Evolutionary conservation across 30 jellyfish, hydroid and myxozoan species (phyloP).

Genomic region (Turritopsis rubra): DNA sequence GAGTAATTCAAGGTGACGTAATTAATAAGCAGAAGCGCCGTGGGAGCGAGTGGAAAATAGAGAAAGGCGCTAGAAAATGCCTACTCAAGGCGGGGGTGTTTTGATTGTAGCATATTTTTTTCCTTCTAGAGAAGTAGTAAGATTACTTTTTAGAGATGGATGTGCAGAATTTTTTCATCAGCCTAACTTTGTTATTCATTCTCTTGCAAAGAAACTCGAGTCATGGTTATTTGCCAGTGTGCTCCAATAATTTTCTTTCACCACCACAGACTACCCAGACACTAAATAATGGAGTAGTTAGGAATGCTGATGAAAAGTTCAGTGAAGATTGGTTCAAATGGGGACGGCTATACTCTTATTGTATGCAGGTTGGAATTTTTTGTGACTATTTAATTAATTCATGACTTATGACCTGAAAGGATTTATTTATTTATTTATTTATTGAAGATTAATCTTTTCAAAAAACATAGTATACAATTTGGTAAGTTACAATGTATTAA

Average conservation of each 20-base stretch:
- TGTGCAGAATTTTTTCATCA: neutral
- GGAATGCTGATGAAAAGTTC: neutral
- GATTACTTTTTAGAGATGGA: neutral
- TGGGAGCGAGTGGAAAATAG: too few relatives aligned
- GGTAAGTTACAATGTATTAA: neutral
- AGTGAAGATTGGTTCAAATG: slow-evolving; percentile 2
- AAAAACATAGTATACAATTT: neutral
- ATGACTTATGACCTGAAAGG: too few relatives aligned
- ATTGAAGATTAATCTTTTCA: too few relatives aligned
- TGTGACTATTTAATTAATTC: too few relatives aligned
- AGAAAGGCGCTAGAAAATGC: too few relatives aligned
- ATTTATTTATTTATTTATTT: neutral
- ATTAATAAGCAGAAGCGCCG: too few relatives aligned
- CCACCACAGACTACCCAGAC: neutral
- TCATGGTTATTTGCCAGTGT: slow-evolving; percentile 1
- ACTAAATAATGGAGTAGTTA: neutral
- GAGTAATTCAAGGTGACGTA: too few relatives aligned
- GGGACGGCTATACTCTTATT: slow-evolving; percentile 5
- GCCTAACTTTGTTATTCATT: neutral
- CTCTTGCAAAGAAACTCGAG: neutral
- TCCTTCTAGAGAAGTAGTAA: too few relatives aligned
- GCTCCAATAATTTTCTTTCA: neutral
- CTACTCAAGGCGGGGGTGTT: too few relatives aligned
- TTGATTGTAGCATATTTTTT: too few relatives aligned
- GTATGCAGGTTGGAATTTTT: slow-evolving; percentile 7